Conservation (phyloP, 1,140 invertebrate genomes). For the Orius insidiosus region DNA sequence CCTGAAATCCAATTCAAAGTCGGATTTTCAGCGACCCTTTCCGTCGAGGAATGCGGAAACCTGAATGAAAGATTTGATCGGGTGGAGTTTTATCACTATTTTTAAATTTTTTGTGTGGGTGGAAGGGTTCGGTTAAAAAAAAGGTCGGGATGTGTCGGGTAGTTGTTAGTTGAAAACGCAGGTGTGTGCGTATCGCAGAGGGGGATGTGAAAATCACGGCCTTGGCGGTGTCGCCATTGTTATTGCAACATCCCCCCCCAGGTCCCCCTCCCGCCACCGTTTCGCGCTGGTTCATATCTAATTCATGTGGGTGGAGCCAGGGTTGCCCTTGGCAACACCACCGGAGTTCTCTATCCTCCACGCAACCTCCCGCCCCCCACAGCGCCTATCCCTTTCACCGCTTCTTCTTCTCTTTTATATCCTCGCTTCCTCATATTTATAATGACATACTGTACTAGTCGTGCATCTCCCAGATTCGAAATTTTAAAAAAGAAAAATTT, state of each 20-base stretch:
- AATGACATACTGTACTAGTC: no score
- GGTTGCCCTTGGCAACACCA: not conserved
- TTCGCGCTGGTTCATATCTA: slow-evolving; percentile 1
- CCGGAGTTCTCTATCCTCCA: slow-evolving; percentile 3
- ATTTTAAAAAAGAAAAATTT: no score
- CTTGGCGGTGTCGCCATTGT: slow-evolving; percentile 4
- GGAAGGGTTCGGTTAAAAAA: no score
- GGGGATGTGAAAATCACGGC: not conserved
- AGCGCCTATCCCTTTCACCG: not conserved
- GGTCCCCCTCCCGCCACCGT: not conserved
- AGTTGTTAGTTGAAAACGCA: not conserved
- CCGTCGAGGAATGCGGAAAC: no score
- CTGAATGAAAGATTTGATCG: no score
- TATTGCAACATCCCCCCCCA: slow-evolving; percentile 8
- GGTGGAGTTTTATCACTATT: no score
- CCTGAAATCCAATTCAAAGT: no score
- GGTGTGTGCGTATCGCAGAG: not conserved
- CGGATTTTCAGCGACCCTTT: no score
- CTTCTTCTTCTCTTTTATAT: not conserved
- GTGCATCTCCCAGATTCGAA: no score
- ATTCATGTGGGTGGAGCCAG: not conserved
- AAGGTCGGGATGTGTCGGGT: no score
- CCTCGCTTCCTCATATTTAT: no score
- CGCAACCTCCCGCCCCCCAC: not conserved
- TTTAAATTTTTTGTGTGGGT: no score